Conservation (phyloP, 1,140 invertebrate genomes). For the Pogonus chalceus region DNA sequence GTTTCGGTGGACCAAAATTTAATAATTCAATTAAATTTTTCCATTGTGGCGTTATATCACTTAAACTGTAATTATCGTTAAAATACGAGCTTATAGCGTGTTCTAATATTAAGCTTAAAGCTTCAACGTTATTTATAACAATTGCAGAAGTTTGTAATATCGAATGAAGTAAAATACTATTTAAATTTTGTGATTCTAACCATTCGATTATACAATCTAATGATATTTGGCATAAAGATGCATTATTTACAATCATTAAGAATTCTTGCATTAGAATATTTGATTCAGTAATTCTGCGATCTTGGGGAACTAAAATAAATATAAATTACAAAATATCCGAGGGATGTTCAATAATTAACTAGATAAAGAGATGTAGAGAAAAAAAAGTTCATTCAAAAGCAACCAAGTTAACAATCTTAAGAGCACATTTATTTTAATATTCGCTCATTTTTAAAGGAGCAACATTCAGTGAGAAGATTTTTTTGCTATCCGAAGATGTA, state of each 20-base stretch:
- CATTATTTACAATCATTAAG: neutral
- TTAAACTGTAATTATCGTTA: neutral
- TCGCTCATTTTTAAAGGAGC: too few relatives aligned
- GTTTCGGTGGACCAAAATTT: slow-evolving; percentile 20
- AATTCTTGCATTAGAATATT: neutral
- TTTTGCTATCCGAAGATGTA: too few relatives aligned
- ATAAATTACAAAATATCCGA: too few relatives aligned
- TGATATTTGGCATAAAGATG: neutral
- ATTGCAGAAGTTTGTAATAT: neutral
- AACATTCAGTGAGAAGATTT: too few relatives aligned
- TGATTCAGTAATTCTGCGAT: neutral
- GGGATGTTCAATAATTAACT: too few relatives aligned
- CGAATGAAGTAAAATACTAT: neutral
- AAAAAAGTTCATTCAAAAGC: too few relatives aligned
- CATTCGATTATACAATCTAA: neutral
- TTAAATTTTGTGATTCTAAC: neutral
- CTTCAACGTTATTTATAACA: too few relatives aligned
- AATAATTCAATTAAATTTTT: slow-evolving; percentile 19
- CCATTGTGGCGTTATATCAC: slow-evolving; percentile 18
- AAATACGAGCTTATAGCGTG: neutral
- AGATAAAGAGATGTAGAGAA: too few relatives aligned
- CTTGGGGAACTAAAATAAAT: too few relatives aligned
- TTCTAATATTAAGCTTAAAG: neutral
- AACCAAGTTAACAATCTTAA: too few relatives aligned
- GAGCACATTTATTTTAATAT: too few relatives aligned